Evolutionary conservation across 2,797 vertebrate species (phyloP).

Genomic region (Enteromius afrohamiltoni): DNA sequence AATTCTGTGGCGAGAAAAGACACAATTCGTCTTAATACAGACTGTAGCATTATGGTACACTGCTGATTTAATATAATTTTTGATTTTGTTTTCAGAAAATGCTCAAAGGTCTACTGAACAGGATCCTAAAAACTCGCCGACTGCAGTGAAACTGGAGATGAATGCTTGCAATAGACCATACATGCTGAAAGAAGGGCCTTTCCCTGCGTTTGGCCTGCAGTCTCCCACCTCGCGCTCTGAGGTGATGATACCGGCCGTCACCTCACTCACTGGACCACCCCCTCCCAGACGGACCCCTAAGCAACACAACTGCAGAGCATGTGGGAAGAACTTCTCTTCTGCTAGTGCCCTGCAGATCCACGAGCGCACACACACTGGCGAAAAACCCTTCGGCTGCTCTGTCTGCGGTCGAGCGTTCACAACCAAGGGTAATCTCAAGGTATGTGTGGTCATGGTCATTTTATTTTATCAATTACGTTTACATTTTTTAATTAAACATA

Average conservation of each 20-base stretch:
- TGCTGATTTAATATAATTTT: constrained; percentile 1
- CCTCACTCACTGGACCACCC: constrained; percentile 85
- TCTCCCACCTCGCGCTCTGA: constrained; percentile 81
- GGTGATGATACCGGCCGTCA: constrained; percentile 83
- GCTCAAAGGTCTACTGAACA: constrained; percentile 84
- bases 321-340: constrained; percentile 98
- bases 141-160: constrained; percentile 88
- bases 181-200: constrained; percentile 81
- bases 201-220: constrained; percentile 83
- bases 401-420: constrained; percentile 97
- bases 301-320: constrained; percentile 96
- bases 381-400: constrained; percentile 97
- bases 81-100: constrained; percentile 68
- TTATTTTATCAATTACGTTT: neutral
- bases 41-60: too few species aligned
- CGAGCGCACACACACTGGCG: constrained; percentile 96
- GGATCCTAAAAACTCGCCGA: constrained; percentile 76
- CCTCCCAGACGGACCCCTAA: constrained; percentile 90
- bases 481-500: neutral
- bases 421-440: constrained; percentile 99
- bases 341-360: constrained; percentile 99
- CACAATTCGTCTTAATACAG: neutral
- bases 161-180: constrained; percentile 86
- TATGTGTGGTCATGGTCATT: constrained; percentile 63
- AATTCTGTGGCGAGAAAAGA: neutral